Conservation (phyloP, 2,888 invertebrate species). For the Drosophila buzzatii region DNA sequence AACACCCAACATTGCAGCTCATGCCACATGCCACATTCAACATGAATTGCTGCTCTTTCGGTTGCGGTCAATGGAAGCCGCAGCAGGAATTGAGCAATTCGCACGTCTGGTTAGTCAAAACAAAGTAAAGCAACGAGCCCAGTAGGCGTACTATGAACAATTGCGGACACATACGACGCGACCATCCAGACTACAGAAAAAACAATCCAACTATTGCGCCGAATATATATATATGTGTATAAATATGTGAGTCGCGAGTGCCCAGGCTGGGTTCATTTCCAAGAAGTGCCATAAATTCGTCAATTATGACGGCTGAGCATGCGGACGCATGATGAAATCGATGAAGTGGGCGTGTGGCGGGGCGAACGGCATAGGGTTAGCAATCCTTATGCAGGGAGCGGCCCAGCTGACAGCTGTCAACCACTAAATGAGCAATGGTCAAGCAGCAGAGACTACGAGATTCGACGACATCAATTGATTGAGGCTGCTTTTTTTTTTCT, state of each 20-base stretch:
- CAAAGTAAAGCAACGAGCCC: constrained; percentile 70
- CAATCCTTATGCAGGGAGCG: constrained; percentile 20
- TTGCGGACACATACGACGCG: constrained; percentile 36
- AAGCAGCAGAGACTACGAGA: neutral
- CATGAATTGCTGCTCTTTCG: constrained; percentile 37
- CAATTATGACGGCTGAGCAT: constrained; percentile 75
- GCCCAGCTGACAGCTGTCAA: constrained; percentile 70
- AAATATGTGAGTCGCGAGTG: constrained; percentile 11
- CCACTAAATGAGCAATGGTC: constrained; percentile 26
- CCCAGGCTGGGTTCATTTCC: constrained; percentile 46
- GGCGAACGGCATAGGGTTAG: neutral
- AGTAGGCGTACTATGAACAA: constrained; percentile 52
- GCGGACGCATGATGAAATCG: constrained; percentile 48
- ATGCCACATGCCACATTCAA: constrained; percentile 49
- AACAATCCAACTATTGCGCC: constrained; percentile 58
- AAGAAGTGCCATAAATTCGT: constrained; percentile 78
- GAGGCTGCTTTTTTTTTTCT: neutral
- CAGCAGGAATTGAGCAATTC: constrained; percentile 76
- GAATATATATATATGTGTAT: constrained; percentile 29
- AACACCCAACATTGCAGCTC: constrained; percentile 39
- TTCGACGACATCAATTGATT: constrained; percentile 9
- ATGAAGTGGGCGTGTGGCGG: neutral
- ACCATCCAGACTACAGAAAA: constrained; percentile 35
- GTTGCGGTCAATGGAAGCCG: constrained; percentile 78
- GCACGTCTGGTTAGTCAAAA: constrained; percentile 75